Percentiles rank a stretch among this genome's conserved stretches.
Evolutionary conservation across 2,888 invertebrate genomes (phyloP).

Genomic region (Zaprionus bogoriensis): DNA sequence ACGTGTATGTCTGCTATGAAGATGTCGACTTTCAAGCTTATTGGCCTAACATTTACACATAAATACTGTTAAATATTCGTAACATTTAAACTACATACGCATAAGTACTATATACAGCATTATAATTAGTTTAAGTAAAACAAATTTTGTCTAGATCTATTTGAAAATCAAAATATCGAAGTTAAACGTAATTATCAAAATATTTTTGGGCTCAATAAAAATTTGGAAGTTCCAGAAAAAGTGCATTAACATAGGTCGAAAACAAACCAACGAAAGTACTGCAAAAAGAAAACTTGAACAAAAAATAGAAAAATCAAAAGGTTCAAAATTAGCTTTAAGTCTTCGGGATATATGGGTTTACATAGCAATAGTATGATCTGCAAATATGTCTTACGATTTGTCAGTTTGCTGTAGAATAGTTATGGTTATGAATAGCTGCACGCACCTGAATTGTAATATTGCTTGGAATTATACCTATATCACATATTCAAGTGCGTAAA

Average conservation of each 20-base stretch:
- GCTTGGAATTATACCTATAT: no score
- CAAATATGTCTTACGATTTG: background rate
- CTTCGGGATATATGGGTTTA: background rate
- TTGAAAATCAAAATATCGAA: conserved; percentile 14
- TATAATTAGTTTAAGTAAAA: conserved; percentile 5
- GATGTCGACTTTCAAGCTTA: conserved; percentile 31
- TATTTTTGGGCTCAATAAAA: no score
- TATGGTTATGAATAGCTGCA: no score
- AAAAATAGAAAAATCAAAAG: background rate
- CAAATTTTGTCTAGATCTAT: background rate
- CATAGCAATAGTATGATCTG: background rate
- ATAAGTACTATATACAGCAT: conserved; percentile 49
- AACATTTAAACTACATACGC: conserved; percentile 32
- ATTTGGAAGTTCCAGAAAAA: background rate
- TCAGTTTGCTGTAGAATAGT: background rate
- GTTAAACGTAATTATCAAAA: conserved; percentile 7
- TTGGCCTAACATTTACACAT: conserved; percentile 50
- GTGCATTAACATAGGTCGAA: background rate
- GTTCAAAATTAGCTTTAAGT: background rate
- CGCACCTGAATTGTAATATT: no score
- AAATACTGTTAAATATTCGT: conserved; percentile 26
- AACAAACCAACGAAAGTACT: background rate
- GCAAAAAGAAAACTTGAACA: background rate
- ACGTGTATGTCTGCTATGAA: conserved; percentile 21
- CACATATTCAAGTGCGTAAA: no score